Evolutionary conservation across 37 sponge, comb jelly and placozoan species (phyloP).

Genomic region (Dysidea cf. avara): DNA sequence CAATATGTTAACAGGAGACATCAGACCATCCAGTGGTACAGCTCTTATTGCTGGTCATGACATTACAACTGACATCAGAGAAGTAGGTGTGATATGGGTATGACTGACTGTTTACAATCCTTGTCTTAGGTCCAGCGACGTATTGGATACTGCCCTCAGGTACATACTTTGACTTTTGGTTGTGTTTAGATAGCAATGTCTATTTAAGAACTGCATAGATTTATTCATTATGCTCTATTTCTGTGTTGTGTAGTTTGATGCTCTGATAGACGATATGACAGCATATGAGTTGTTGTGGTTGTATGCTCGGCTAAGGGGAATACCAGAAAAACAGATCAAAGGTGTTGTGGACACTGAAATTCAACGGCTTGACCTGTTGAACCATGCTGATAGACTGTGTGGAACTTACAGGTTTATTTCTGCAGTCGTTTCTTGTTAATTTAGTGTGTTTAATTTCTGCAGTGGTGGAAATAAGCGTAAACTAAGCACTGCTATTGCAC

Average conservation of each 20-base stretch:
- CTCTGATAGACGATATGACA: conserved; percentile 71
- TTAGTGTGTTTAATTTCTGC: neutral
- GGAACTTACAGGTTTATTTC: conserved; percentile 86
- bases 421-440: too few relatives aligned
- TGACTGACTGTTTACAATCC: too few relatives aligned
- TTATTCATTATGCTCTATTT: neutral
- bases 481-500: conserved; percentile 92
- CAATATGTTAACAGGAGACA: too few relatives aligned
- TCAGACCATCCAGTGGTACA: too few relatives aligned
- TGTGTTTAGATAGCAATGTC: too few relatives aligned
- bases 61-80: too few relatives aligned
- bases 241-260: conserved; percentile 72
- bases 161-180: too few relatives aligned
- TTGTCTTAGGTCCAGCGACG: too few relatives aligned
- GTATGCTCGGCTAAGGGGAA: conserved; percentile 93
- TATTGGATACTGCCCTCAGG: conserved; percentile 85
- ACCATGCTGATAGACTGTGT: conserved; percentile 81
- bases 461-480: conserved; percentile 98
- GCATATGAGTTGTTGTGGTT: too few relatives aligned
- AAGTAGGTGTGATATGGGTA: too few relatives aligned
- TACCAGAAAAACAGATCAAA: conserved; percentile 66
- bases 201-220: neutral
- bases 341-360: conserved; percentile 78
- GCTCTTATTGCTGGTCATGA: too few relatives aligned
- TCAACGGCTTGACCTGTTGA: conserved; percentile 74